These are phyloP conservation scores for Lepidonotus clava DNA, from an alignment of 2,888 invertebrate species.

Conservation along the genomic window DNA sequence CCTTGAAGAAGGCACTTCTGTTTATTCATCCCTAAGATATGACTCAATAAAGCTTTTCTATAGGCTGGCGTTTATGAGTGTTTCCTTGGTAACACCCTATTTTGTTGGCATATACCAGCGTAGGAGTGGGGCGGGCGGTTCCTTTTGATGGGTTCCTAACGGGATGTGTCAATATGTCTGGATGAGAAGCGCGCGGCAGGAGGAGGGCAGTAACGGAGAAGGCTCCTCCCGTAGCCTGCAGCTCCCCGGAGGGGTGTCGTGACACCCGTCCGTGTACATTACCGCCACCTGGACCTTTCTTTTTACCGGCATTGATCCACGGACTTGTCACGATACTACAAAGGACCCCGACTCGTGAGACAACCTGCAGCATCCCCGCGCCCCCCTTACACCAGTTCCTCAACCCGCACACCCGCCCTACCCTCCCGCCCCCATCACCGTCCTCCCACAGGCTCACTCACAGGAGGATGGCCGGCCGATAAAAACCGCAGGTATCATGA, in stretches of 20 bases:
- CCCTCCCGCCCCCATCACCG: not conserved
- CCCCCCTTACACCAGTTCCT: not conserved
- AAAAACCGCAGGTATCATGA: slow-evolving; percentile 37
- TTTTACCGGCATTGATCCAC: slow-evolving; percentile 11
- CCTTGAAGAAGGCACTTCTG: no score
- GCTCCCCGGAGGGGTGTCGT: not conserved
- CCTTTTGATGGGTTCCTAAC: not conserved
- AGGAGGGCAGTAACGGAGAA: not conserved
- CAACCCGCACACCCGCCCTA: not conserved
- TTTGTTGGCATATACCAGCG: no score
- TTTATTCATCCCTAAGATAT: no score
- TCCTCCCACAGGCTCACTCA: not conserved
- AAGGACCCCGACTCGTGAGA: slow-evolving; percentile 25
- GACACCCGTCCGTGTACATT: slow-evolving; percentile 27
- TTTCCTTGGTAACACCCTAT: no score
- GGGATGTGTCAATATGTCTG: slow-evolving; percentile 14
- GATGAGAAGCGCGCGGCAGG: not conserved
- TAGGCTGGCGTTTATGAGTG: no score
- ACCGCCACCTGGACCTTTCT: slow-evolving; percentile 30
- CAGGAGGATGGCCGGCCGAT: not conserved
- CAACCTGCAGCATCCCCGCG: not conserved
- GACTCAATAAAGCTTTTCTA: no score
- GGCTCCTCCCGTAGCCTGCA: not conserved
- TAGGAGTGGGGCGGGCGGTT: not conserved
- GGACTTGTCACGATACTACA: slow-evolving; percentile 32